Evolutionary conservation across 2,113 vertebrate genomes (phyloP), one percentile per base, ranked within the genome.

Genomic region (Oncorhynchus nerka): DNA sequence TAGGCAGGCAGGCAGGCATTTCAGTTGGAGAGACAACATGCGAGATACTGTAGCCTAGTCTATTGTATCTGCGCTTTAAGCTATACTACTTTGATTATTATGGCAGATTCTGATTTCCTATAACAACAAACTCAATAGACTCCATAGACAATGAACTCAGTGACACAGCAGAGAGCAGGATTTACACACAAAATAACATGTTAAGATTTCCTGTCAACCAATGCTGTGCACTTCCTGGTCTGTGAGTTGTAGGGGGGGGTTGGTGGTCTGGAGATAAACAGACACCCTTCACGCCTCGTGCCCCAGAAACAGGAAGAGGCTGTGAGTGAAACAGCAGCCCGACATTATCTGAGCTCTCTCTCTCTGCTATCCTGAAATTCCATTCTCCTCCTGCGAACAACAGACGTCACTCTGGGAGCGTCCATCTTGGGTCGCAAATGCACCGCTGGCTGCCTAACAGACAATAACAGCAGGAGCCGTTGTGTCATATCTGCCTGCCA

Each of bases 151-250:
- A 20, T 69, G 79, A 82, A 79, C 81, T 74, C 74, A 74, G 67
- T 82, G 75, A 28, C 64, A 22, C n/a, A 73, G 32, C 51, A 11
- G 30, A 13, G 30, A 78, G 78, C 45, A 71, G n/a, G 77, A 83
- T 84, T 81, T 79, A 82, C 75, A 81, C 70, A 68, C 45, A 77
- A 66, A 67, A 77, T 69, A 76, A 77, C 75, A 79, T 75, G 64
- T 80, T 77, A 77, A 83, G 80, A 79, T 85, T 87, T 84, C 74
- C 85, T 90, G 88, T 89, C 87, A 81, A 74, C 83, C 84, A 86
- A 49, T 71, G 80, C 82, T 82, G 86, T 83, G 84, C 67, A 89
- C 88, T 92, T 91, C 87, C 91, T 91, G 86, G 69, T 83, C 84
- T 78, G 78, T 84, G 49, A 82, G 79, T 28, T 34, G 24, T 34